phyloP scores from a whole-genome alignment of 2,888 invertebrate species.

The Netelia melanura region DNA sequence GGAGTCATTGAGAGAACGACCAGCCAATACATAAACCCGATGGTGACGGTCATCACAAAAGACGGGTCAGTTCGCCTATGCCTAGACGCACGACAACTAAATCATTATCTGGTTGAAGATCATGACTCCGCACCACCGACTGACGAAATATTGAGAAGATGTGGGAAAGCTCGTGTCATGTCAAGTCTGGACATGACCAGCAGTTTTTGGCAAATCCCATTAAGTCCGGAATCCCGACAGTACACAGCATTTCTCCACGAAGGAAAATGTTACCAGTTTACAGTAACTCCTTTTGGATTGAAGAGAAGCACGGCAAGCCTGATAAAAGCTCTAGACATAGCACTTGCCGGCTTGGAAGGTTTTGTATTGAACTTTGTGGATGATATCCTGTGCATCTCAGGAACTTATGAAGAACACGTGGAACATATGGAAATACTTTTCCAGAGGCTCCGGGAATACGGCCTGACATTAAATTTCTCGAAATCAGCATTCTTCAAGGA shows the following conservation, averaged over 20 bases:
- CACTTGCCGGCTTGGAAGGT: background rate
- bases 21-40: background rate
- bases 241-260: background rate
- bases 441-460: too few species aligned
- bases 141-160: constrained; percentile 4
- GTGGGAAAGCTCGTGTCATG: background rate
- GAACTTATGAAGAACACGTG: too few species aligned
- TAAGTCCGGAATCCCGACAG: background rate
- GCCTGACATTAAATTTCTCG: too few species aligned
- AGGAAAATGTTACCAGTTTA: constrained; percentile 16
- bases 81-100: constrained; percentile 17
- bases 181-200: constrained; percentile 21
- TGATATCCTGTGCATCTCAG: too few species aligned
- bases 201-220: constrained; percentile 20
- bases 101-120: background rate
- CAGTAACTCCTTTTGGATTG: background rate
- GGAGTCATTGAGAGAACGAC: background rate
- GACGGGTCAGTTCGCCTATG: background rate
- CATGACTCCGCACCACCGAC: background rate
- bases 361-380: too few species aligned
- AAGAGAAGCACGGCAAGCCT: background rate
- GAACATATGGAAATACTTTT: too few species aligned
- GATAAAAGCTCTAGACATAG: constrained; percentile 20
- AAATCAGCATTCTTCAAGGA: too few species aligned
- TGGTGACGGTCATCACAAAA: constrained; percentile 5